These are phyloP conservation scores for Epinephelus lanceolatus DNA, from an alignment of 2,113 vertebrate genomes.

Conservation along the genomic window DNA sequence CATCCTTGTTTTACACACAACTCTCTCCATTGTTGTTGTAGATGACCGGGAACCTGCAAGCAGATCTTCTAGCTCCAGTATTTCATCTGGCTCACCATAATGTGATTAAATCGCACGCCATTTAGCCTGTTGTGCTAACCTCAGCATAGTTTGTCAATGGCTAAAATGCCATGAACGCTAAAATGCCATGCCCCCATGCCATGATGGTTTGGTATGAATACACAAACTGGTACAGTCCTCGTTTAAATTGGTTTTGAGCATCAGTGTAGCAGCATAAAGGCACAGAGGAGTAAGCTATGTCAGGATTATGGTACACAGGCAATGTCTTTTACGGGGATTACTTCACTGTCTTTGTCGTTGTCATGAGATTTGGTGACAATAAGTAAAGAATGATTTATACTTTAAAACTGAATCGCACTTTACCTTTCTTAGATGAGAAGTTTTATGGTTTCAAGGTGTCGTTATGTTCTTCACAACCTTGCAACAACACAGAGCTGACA, in stretches of 20 bases:
- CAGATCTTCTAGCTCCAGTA: too few species aligned
- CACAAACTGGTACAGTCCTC: too few species aligned
- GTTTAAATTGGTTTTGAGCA: not conserved
- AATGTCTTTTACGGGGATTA: not conserved
- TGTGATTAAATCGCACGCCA: too few species aligned
- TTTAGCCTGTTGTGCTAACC: too few species aligned
- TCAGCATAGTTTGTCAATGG: too few species aligned
- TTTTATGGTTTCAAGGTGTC: conserved; percentile 3
- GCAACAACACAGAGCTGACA: not conserved
- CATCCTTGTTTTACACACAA: too few species aligned
- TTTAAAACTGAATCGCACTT: not conserved
- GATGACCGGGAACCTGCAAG: too few species aligned
- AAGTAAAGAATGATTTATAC: not conserved
- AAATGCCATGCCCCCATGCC: too few species aligned
- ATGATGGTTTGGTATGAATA: too few species aligned
- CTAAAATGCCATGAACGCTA: too few species aligned
- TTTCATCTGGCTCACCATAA: too few species aligned
- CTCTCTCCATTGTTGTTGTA: too few species aligned
- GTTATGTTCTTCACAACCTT: not conserved
- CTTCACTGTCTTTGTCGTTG: not conserved
- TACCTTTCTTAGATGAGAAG: not conserved
- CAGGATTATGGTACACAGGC: not conserved
- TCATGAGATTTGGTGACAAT: not conserved
- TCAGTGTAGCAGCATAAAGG: not conserved
- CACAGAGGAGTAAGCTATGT: not conserved